These are phyloP conservation scores for Polypedilum vanderplanki DNA, from an alignment of 1,140 invertebrate species.

Conservation along the genomic window DNA sequence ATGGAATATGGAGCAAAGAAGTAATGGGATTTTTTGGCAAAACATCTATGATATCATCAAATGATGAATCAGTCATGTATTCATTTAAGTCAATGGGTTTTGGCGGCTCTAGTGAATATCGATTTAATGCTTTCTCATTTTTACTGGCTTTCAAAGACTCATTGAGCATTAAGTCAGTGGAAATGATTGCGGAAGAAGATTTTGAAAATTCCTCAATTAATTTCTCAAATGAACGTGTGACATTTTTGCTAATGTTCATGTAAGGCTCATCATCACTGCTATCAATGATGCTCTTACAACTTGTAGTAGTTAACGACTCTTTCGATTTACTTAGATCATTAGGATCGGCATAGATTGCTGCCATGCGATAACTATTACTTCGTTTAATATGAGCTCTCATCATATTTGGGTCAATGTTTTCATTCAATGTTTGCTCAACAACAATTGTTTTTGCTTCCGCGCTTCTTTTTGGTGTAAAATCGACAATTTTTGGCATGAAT, in stretches of 20 bases:
- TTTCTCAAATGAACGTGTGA: conserved; percentile 44
- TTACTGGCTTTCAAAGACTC: conserved; percentile 44
- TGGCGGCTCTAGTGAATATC: conserved; percentile 4
- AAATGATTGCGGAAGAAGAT: conserved; percentile 36
- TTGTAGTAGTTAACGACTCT: conserved; percentile 34
- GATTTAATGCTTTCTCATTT: conserved; percentile 35
- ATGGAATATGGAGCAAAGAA: conserved; percentile 40
- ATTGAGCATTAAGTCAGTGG: conserved; percentile 41
- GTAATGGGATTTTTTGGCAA: background rate
- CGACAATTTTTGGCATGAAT: conserved; percentile 13
- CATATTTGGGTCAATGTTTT: conserved; percentile 31
- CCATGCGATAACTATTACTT: conserved; percentile 78
- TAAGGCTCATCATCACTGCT: conserved; percentile 40
- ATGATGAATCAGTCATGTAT: conserved; percentile 24
- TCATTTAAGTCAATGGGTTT: background rate
- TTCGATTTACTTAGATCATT: conserved; percentile 32
- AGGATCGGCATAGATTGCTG: conserved; percentile 41
- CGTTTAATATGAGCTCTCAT: conserved; percentile 55
- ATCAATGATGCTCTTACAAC: background rate
- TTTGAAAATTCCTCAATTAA: conserved; percentile 36
- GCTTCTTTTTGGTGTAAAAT: conserved; percentile 23
- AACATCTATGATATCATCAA: conserved; percentile 22
- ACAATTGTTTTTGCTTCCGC: background rate
- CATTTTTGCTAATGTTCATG: conserved; percentile 41
- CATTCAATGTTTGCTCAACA: background rate